Evolutionary conservation across 2,113 vertebrate genomes (phyloP), one percentile per base, ranked within the genome.

Genomic region (Siniperca chuatsi): DNA sequence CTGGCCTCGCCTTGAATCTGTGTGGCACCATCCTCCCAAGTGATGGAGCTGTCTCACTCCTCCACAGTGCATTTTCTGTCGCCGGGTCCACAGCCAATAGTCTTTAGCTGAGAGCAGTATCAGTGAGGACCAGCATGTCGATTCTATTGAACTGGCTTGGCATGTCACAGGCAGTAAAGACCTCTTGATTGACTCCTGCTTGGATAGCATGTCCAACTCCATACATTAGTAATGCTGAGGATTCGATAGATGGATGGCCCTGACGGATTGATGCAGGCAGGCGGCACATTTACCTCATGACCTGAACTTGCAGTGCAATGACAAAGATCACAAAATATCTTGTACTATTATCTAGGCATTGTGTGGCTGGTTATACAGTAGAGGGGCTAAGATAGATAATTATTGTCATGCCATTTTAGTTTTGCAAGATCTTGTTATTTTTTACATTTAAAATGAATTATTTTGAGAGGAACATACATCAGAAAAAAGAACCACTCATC

Each of bases 181-280:
- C 91, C 91, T 94, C 90, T 85, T 94, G 92, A 95, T 93, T 93
- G 94, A 95, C 94, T 95, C 89, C 88, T 92, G 93, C 92, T 92
- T 91, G 91, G 94, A 92, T 95, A 90, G 91, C 93, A 88, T 95
- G 93, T 94, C 94, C 89, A 82, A 90, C 88, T 89, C 79, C 89
- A 92, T 95, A 92, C 93, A 93, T 95, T 92, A 94, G 93, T 90
- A 91, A 95, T 93, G 91, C 87, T 76, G 88, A 60, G 71, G 82
- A 76, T 73, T 88, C 78, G 9, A 92, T 93, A 86, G 90, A 93
- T 81, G 82, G 91, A 89, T 85, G 85, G 78, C 86, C 69, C 1
- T 25, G 66, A 33, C n/a, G 42, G 87, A 93, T 90, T 85, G 91
- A 86, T 90, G 75, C 76, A 75, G 83, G 85, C 90, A 74, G 75